Conservation (phyloP, 2,888 invertebrate genomes). For the Drosophila merina region DNA sequence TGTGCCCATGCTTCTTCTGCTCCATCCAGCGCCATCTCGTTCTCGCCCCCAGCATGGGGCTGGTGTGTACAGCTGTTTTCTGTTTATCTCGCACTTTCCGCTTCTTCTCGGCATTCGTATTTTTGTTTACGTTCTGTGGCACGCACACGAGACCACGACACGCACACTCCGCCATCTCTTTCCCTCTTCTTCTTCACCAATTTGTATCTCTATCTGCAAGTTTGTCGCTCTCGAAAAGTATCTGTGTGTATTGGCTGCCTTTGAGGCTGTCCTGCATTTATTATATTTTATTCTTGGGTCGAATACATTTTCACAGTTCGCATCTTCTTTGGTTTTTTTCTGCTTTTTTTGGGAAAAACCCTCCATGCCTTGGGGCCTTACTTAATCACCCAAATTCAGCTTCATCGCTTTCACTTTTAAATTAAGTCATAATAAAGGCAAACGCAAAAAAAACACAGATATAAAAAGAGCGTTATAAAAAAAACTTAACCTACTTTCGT, state of each 20-base stretch:
- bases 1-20: not conserved
- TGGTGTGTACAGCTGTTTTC: slow-evolving; percentile 80
- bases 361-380: slow-evolving; percentile 38
- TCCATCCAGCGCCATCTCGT: not conserved
- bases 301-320: slow-evolving; percentile 32
- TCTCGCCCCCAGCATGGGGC: slow-evolving; percentile 10
- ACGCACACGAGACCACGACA: slow-evolving; percentile 53
- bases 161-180: slow-evolving; percentile 17
- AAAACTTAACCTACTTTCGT: slow-evolving; percentile 67
- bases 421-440: slow-evolving; percentile 74
- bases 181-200: not conserved
- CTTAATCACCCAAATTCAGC: slow-evolving; percentile 49
- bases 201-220: slow-evolving; percentile 38
- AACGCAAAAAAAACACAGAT: slow-evolving; percentile 20
- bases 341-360: slow-evolving; percentile 24
- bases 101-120: slow-evolving; percentile 76
- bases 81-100: slow-evolving; percentile 79
- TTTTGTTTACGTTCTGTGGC: slow-evolving; percentile 77
- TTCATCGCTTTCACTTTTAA: slow-evolving; percentile 72
- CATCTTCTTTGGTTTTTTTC: not conserved
- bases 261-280: slow-evolving; percentile 23
- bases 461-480: slow-evolving; percentile 28
- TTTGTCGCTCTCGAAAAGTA: slow-evolving; percentile 26
- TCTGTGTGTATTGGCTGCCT: slow-evolving; percentile 20
- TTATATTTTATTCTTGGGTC: slow-evolving; percentile 16